phyloP scores from a whole-genome alignment of 2,797 vertebrate genomes.

The Eidolon dupreanum region DNA sequence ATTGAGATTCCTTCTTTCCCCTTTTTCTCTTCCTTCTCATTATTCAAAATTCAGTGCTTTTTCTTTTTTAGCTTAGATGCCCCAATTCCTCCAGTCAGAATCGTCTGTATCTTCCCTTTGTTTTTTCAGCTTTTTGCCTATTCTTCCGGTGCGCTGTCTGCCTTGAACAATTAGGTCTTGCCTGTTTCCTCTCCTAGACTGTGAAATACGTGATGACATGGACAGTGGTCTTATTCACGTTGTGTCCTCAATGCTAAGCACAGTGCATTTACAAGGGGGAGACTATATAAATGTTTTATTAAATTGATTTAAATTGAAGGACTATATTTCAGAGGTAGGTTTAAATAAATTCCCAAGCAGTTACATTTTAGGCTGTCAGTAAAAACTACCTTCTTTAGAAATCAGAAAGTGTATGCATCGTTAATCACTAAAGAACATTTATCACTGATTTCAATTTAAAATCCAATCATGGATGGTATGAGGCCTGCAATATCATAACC shows the following conservation, averaged over 20 bases:
- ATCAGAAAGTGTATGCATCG: neutral
- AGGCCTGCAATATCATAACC: neutral
- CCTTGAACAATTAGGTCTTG: neutral
- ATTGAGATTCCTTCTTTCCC: neutral
- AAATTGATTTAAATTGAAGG: neutral
- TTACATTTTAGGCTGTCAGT: neutral
- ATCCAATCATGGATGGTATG: neutral
- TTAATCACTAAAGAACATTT: slow-evolving; percentile 49
- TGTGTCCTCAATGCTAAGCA: neutral
- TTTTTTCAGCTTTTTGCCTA: neutral
- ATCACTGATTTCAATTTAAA: slow-evolving; percentile 25
- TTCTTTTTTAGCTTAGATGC: neutral
- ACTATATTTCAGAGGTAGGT: neutral
- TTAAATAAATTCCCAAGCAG: slow-evolving; percentile 2
- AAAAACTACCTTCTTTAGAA: neutral
- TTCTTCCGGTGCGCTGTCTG: neutral
- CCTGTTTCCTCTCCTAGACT: neutral
- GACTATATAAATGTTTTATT: neutral
- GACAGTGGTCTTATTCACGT: neutral
- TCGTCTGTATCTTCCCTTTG: neutral
- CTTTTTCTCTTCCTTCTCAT: neutral
- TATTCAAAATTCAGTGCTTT: neutral
- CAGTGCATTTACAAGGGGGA: neutral
- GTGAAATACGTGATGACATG: neutral
- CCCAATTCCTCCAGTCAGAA: neutral